These are phyloP conservation scores for Glyphotaelius pellucidus DNA, from an alignment of 2,888 invertebrate genomes.

Conservation along the genomic window DNA sequence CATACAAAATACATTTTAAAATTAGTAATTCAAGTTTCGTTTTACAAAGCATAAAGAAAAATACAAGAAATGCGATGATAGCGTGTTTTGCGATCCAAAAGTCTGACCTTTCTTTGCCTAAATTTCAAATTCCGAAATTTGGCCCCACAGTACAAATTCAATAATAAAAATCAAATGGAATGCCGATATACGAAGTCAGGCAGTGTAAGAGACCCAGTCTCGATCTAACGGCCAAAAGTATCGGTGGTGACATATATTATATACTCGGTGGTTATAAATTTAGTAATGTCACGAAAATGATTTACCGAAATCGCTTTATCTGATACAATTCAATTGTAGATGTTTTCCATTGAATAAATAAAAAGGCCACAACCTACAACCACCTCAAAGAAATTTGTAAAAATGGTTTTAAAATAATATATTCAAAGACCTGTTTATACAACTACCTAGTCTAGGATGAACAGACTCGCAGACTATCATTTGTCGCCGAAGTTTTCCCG, in stretches of 20 bases:
- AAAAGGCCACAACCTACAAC: background rate
- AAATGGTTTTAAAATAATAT: background rate
- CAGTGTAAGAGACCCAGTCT: too few species aligned
- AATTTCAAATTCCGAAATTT: too few species aligned
- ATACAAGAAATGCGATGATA: too few species aligned
- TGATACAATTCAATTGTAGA: background rate
- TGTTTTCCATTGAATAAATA: background rate
- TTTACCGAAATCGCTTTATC: background rate
- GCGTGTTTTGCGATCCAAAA: too few species aligned
- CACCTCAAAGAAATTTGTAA: background rate
- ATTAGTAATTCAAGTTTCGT: background rate
- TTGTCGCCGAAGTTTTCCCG: slow-evolving; percentile 18
- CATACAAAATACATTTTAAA: background rate
- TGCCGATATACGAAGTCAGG: too few species aligned
- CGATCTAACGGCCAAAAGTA: too few species aligned
- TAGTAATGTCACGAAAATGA: background rate
- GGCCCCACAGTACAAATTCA: too few species aligned
- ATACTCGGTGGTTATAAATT: background rate
- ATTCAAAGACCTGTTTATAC: background rate
- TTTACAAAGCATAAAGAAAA: background rate
- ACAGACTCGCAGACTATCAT: background rate
- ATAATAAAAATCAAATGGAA: too few species aligned
- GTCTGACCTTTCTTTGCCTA: too few species aligned
- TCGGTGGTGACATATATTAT: too few species aligned
- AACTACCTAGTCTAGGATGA: background rate